A percentile compares a stretch with the other conserved stretches of the same genome.
These are phyloP conservation scores for Heliothis virescens DNA, from an alignment of 1,140 invertebrate genomes.

Conservation along the genomic window DNA sequence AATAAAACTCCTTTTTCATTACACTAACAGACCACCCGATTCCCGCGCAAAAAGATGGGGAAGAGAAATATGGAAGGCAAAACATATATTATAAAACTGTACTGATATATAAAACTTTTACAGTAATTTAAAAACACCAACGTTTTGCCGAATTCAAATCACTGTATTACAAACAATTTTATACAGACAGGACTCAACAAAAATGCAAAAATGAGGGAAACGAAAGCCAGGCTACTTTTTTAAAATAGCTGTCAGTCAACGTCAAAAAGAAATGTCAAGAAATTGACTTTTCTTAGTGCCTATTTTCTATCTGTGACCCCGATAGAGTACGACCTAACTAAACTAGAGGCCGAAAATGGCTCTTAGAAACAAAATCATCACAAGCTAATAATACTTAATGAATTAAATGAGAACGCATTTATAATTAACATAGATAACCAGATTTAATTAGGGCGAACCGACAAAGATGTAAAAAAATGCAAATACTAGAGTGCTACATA, in stretches of 20 bases:
- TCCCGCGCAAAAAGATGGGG: constrained; percentile 75
- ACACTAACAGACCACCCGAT: constrained; percentile 53
- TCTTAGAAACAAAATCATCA: no score
- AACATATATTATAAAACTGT: background rate
- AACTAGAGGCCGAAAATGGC: no score
- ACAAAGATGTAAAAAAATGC: no score
- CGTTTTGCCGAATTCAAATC: background rate
- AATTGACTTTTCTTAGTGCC: no score
- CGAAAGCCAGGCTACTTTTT: constrained; percentile 39
- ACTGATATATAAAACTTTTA: background rate
- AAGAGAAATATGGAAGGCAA: constrained; percentile 3
- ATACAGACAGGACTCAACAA: constrained; percentile 6
- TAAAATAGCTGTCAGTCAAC: constrained; percentile 38
- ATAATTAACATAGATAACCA: no score
- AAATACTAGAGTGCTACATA: no score
- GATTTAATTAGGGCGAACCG: no score
- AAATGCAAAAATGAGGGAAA: constrained; percentile 40
- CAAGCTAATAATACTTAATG: no score
- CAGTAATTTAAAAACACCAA: no score
- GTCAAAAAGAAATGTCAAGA: background rate
- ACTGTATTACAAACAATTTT: background rate
- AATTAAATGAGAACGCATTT: no score
- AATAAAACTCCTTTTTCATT: constrained; percentile 52
- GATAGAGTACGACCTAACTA: no score
- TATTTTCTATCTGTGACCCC: no score